phyloP scores from a whole-genome alignment of 2,797 vertebrate genomes.

The Gadopsis bispinosus region DNA sequence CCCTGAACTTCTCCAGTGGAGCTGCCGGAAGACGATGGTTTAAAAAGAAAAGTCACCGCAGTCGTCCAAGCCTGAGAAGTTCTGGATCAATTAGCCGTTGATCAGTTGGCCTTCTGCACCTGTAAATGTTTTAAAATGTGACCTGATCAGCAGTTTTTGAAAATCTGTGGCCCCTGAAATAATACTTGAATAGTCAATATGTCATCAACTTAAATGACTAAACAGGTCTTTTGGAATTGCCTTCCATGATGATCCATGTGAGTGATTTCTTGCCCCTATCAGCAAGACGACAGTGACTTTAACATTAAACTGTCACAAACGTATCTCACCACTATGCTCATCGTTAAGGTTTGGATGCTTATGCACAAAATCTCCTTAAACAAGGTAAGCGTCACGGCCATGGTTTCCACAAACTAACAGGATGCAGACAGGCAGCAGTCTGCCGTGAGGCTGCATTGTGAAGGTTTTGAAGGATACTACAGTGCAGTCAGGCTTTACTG shows the following conservation, averaged over 20 bases:
- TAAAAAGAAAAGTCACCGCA: neutral
- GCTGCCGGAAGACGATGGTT: neutral
- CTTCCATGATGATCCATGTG: neutral
- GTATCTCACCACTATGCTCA: neutral
- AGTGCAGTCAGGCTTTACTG: neutral
- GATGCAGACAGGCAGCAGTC: too few relatives aligned
- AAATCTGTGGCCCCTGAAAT: neutral
- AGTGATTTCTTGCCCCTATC: neutral
- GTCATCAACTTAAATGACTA: neutral
- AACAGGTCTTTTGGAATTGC: neutral
- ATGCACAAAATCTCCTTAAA: neutral
- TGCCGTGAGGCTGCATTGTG: too few relatives aligned
- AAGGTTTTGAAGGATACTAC: too few relatives aligned
- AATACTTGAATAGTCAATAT: neutral
- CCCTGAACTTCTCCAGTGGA: slow-evolving; percentile 1
- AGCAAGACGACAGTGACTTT: neutral
- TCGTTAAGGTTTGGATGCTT: neutral
- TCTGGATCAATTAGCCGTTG: slow-evolving; percentile 14
- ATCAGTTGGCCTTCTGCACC: neutral
- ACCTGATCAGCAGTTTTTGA: neutral
- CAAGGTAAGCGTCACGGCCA: neutral
- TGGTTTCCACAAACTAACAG: too few relatives aligned
- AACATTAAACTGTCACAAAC: neutral
- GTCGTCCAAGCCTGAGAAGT: neutral
- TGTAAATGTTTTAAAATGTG: neutral